Base-by-base conservation (phyloP, 2,113 vertebrate species). In the Tonatia bakeri region DNA sequence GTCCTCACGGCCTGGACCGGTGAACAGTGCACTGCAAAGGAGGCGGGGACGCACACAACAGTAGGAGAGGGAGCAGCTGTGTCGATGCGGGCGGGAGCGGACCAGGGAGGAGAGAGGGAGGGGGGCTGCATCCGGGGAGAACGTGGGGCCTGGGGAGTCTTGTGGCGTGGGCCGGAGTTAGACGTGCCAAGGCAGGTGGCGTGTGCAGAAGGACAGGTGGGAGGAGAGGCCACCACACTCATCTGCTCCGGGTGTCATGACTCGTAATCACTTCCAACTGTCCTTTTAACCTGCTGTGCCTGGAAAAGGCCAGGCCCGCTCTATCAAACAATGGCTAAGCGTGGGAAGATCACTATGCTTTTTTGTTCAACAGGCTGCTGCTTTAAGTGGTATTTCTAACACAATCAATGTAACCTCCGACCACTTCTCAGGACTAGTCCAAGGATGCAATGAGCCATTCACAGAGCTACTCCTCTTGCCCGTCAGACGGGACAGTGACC, bases 81-180 rank as follows among this genome's bases (percentile, higher is more conserved):
- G 31, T 52, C 56, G 56, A 16, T 20, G 50, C 4, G 5, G 59
- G 65, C 19, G 13, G 38, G 36, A 45, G 22, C 7, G 43, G 6
- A 24, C 20, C 0, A 33, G 20, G 50, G 28, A 50, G 61, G 36
- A 38, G n/a, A 20, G 52, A 59, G 20, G 59, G 59, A 72, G 84
- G 47, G 20, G 69, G 89, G 38, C 14, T 5, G 33, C 16, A 54
- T 45, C n/a, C 8, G 22, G 31, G 45, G 28, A 31, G 12, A 45
- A 31, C 2, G 36, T 4, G 33, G 67, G 2, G 0, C 0, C 24
- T 14, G 52, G 31, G 26, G 12, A 12, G 50, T 31, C 31, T 47
- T 1, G 2, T 0, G 14, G 47, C 38, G 0, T 3, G 17, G 26
- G 33, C 1, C 10, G 47, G 77, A 28, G 0, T 14, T 4, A 31